Percentiles rank a stretch among this genome's conserved stretches.
Conservation (phyloP, 2,797 vertebrate genomes). For the Anabas testudineus region DNA sequence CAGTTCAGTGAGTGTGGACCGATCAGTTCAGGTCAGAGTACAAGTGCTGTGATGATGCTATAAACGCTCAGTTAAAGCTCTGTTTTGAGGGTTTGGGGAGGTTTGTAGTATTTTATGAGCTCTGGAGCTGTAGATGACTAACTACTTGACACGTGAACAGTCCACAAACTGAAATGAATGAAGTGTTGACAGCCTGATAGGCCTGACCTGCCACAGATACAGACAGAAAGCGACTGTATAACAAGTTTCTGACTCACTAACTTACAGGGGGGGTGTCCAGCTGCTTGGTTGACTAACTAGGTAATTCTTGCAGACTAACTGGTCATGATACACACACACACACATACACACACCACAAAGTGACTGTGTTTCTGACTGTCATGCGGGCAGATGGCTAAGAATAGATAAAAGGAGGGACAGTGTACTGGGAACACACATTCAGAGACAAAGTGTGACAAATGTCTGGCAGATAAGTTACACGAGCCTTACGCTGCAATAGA, state of each 20-base stretch:
- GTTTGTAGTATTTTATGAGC: slow-evolving; percentile 6
- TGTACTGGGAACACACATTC: slow-evolving; percentile 62
- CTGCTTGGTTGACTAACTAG: slow-evolving; percentile 50
- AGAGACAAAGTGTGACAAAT: slow-evolving; percentile 66
- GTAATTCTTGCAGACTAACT: slow-evolving; percentile 51
- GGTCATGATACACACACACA: slow-evolving; percentile 13
- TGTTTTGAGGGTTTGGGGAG: neutral
- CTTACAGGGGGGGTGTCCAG: slow-evolving; percentile 35
- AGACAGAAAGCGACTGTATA: slow-evolving; percentile 29
- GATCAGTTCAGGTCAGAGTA: neutral
- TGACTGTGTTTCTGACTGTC: slow-evolving; percentile 34
- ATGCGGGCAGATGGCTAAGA: slow-evolving; percentile 72
- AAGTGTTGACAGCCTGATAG: slow-evolving; percentile 17
- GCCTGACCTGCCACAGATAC: slow-evolving; percentile 11
- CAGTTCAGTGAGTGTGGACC: neutral
- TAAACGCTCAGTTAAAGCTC: neutral
- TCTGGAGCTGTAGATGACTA: neutral
- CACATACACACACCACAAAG: slow-evolving; percentile 25
- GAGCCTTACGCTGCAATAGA: slow-evolving; percentile 55
- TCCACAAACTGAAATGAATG: slow-evolving; percentile 10
- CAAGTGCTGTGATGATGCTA: neutral
- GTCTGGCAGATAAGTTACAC: slow-evolving; percentile 66
- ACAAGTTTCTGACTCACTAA: slow-evolving; percentile 25
- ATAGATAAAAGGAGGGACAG: slow-evolving; percentile 76
- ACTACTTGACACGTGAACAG: neutral